These are phyloP conservation scores for Pollenia griseotomentosa DNA, from an alignment of 2,888 invertebrate genomes.

Conservation along the genomic window DNA sequence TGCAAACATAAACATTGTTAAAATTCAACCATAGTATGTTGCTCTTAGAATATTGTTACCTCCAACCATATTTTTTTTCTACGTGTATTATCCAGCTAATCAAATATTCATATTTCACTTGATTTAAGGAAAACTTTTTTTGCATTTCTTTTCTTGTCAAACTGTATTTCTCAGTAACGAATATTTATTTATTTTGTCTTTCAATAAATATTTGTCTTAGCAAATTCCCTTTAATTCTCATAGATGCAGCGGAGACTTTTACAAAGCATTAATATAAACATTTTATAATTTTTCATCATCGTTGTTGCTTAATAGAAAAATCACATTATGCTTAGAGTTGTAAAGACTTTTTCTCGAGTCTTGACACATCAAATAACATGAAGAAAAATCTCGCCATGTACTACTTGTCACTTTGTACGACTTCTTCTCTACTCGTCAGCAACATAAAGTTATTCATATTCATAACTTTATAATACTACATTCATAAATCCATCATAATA, in stretches of 20 bases:
- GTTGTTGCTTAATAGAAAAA: constrained; percentile 12
- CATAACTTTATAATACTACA: constrained; percentile 43
- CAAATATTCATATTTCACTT: neutral
- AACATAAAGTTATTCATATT: constrained; percentile 64
- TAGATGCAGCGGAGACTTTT: constrained; percentile 2
- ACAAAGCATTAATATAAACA: constrained; percentile 17
- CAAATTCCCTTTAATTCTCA: constrained; percentile 20
- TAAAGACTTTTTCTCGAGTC: constrained; percentile 13
- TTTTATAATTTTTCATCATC: constrained; percentile 50
- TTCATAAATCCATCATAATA: constrained; percentile 57
- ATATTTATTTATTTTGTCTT: constrained; percentile 47
- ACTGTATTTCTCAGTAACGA: constrained; percentile 4
- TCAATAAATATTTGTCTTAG: constrained; percentile 29
- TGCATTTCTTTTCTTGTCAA: neutral
- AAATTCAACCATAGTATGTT: too few relatives aligned
- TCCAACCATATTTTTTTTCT: too few relatives aligned
- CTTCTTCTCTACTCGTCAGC: constrained; percentile 1
- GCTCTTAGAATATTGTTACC: too few relatives aligned
- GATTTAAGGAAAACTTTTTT: too few relatives aligned
- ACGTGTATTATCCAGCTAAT: neutral
- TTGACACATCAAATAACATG: constrained; percentile 24
- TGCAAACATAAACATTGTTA: too few relatives aligned
- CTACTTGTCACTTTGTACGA: neutral
- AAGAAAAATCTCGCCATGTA: neutral
- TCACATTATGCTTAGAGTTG: constrained; percentile 23